Evolutionary conservation across 2,888 invertebrate species (phyloP).

Genomic region (Zele albiditarsus): DNA sequence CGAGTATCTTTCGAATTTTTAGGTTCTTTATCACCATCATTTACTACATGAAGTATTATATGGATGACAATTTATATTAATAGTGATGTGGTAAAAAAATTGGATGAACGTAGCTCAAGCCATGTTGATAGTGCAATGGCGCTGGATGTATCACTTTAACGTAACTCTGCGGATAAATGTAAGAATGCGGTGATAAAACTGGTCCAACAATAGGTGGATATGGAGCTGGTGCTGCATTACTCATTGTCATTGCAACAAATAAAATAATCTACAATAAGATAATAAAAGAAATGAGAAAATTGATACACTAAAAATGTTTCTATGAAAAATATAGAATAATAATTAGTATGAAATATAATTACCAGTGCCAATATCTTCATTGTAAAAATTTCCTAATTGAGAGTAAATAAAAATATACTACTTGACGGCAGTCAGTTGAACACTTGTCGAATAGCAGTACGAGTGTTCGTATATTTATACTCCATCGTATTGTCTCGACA

Average conservation of each 20-base stretch:
- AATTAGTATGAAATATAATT: background rate
- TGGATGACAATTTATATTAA: too few species aligned
- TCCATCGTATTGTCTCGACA: background rate
- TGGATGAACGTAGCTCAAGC: slow-evolving; percentile 42
- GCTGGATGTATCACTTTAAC: slow-evolving; percentile 46
- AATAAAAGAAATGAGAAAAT: background rate
- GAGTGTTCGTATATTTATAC: background rate
- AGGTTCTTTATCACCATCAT: background rate
- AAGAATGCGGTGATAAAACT: slow-evolving; percentile 33
- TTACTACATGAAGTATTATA: background rate
- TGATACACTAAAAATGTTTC: background rate
- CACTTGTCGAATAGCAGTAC: background rate
- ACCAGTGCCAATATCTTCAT: slow-evolving; percentile 8
- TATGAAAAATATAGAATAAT: background rate
- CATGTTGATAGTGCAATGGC: slow-evolving; percentile 44
- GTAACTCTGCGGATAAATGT: slow-evolving; percentile 43
- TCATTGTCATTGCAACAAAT: slow-evolving; percentile 36
- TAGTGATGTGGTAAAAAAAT: slow-evolving; percentile 43
- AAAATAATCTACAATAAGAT: slow-evolving; percentile 28
- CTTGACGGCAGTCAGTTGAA: background rate
- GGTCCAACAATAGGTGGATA: slow-evolving; percentile 41
- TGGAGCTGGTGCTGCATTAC: slow-evolving; percentile 35
- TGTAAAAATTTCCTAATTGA: background rate
- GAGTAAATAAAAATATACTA: background rate
- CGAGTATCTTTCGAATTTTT: background rate